These are phyloP conservation scores for Tursiops truncatus DNA, from an alignment of 2,113 vertebrate species.

Conservation along the genomic window DNA sequence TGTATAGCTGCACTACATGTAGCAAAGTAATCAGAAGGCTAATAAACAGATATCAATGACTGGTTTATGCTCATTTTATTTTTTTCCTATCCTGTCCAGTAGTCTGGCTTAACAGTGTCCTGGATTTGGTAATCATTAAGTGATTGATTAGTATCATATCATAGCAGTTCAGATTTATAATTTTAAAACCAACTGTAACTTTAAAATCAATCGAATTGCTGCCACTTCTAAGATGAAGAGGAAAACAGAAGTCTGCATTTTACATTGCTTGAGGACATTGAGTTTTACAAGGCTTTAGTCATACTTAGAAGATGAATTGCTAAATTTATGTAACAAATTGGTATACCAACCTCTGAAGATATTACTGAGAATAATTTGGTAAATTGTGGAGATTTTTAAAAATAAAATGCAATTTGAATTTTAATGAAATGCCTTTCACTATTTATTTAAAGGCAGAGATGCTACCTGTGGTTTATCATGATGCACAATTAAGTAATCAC, in stretches of 20 bases:
- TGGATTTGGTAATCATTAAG: not conserved
- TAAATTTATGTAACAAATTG: not conserved
- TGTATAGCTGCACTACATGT: not conserved
- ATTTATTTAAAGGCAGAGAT: slow-evolving; percentile 24
- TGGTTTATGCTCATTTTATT: not conserved
- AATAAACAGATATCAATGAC: not conserved
- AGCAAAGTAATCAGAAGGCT: not conserved
- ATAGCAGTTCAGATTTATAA: not conserved
- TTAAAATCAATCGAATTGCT: not conserved
- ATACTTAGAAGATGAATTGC: not conserved
- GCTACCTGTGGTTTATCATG: not conserved
- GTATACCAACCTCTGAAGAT: not conserved
- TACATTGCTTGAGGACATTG: not conserved
- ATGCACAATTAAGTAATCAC: not conserved
- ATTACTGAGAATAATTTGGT: slow-evolving; percentile 17
- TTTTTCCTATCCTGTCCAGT: not conserved
- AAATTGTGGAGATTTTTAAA: not conserved
- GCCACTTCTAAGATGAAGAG: slow-evolving; percentile 4
- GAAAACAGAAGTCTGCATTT: not conserved
- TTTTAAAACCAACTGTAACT: not conserved
- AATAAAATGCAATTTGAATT: slow-evolving; percentile 29
- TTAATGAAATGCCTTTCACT: slow-evolving; percentile 20
- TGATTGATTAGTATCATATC: not conserved
- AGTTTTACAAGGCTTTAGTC: not conserved
- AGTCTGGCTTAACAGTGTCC: not conserved